A percentile compares a stretch with the other conserved stretches of the same genome.
Conservation (phyloP, 2,888 invertebrate genomes). For the Tipula lateralis region DNA sequence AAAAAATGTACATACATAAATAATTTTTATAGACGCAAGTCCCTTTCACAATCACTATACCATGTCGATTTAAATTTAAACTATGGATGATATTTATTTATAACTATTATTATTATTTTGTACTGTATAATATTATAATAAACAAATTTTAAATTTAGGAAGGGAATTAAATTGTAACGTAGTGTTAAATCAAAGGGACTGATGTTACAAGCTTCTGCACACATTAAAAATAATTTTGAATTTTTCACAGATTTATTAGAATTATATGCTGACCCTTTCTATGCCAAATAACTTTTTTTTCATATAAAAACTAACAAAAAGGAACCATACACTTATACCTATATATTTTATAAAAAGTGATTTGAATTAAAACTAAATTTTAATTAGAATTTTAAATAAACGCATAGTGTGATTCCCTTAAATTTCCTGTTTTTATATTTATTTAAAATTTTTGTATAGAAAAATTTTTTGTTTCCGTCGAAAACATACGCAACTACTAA, state of each 20-base stretch:
- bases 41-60: background rate
- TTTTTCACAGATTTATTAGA: no score
- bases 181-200: background rate
- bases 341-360: no score
- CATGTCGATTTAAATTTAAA: background rate
- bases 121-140: background rate
- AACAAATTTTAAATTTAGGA: background rate
- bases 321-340: no score
- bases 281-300: no score
- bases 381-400: no score
- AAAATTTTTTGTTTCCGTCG: background rate
- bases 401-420: background rate
- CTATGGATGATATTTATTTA: background rate
- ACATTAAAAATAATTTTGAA: no score
- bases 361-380: no score
- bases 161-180: background rate
- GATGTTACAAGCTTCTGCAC: no score
- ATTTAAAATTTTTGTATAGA: background rate
- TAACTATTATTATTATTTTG: background rate
- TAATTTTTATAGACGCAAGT: background rate
- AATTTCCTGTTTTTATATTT: background rate
- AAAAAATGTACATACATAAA: background rate
- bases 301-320: no score
- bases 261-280: no score
- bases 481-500: background rate